Evolutionary conservation across 1,140 invertebrate genomes (phyloP).

Genomic region (Cherax quadricarinatus): DNA sequence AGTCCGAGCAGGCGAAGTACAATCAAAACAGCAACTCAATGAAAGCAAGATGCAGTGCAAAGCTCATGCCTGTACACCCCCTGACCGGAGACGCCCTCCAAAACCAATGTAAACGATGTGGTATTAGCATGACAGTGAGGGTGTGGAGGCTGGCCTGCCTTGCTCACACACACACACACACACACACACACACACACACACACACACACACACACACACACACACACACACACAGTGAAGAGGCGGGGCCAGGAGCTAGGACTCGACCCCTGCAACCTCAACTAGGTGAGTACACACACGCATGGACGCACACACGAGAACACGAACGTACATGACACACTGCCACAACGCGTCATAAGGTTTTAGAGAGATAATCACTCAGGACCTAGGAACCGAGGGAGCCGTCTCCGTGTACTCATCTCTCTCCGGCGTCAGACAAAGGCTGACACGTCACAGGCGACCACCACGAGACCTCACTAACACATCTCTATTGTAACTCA

Average conservation of each 20-base stretch:
- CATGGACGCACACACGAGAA: not conserved
- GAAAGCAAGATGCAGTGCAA: not conserved
- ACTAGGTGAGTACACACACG: too few relatives aligned
- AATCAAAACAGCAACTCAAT: not conserved
- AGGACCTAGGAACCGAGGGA: too few relatives aligned
- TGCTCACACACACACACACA: not conserved
- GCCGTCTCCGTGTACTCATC: too few relatives aligned
- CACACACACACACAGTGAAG: not conserved
- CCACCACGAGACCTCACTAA: too few relatives aligned
- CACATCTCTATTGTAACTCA: too few relatives aligned
- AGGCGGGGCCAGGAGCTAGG: too few relatives aligned
- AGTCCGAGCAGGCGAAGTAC: not conserved
- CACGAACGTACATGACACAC: not conserved
- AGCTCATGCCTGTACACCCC: not conserved
- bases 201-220: conserved; percentile 4
- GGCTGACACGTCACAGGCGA: too few relatives aligned
- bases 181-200: not conserved
- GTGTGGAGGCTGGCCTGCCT: not conserved
- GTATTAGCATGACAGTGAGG: not conserved
- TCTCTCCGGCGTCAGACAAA: too few relatives aligned
- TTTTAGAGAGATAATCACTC: too few relatives aligned
- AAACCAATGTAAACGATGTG: not conserved
- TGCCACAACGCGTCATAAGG: not conserved
- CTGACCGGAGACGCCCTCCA: not conserved
- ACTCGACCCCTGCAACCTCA: too few relatives aligned